Evolutionary conservation across 2,797 vertebrate species (phyloP), one percentile per base, ranked within the genome.

Genomic region (Oreochromis grahami): DNA sequence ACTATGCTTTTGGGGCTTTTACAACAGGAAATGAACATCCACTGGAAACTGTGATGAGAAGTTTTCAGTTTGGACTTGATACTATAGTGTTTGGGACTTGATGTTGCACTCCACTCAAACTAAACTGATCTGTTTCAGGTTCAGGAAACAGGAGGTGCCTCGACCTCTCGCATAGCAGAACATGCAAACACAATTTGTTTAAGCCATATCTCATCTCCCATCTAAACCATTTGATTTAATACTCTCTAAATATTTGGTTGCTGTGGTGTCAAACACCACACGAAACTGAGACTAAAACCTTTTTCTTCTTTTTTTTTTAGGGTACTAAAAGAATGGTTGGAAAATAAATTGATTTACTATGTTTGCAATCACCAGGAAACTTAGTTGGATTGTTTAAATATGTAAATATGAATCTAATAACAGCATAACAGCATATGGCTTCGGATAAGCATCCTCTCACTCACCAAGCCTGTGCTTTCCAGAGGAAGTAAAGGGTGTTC

Each of bases 21-120:
- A 45, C 63, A 78, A 81, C 89, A 93, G 90, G 92, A 94, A 94
- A 92, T 90, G 76, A 83, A 86, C n/a, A 7, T 87, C 76, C 79
- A 88, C 82, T 81, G 65, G 85, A 91, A 87, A 93, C 78, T 65
- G 65, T 19, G 24, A 89, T 90, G 90, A 85, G 91, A 95, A 87
- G 77, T 45, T 87, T 86, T 86, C 53, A 78, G 41, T 81, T 84
- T 82, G 87, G 78, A 78, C 82, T 84, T 77, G 72, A 70, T 79
- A 81, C 19, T 24, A 24, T 26, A 83, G 74, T 77, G 77, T 84
- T 80, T 76, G 77, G 48, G 76, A 81, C 45, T 65, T 65, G 9
- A 76, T 76, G 43, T 82, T 77, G 56, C 55, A 79, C 36, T 34
- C 4, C 70, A 84, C 81, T 85, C 79, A 88, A 89, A 88, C 58